A percentile compares a stretch with the other conserved stretches of the same genome.
Conservation (phyloP, 2,113 vertebrate genomes). For the Aegithalos caudatus region DNA sequence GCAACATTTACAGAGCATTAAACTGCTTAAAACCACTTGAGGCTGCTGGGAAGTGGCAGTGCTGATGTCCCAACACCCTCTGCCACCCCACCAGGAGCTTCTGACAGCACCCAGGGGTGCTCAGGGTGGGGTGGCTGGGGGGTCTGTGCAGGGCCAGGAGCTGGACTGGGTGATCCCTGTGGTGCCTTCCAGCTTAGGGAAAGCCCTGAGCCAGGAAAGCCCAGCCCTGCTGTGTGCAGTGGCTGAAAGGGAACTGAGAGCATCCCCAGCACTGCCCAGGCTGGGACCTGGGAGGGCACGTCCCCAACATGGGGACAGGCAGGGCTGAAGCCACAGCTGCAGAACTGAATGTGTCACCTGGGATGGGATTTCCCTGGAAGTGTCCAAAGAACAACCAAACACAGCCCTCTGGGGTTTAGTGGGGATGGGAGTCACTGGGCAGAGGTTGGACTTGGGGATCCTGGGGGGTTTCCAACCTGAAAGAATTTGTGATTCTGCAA, state of each 20-base stretch:
- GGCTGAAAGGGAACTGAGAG: background rate
- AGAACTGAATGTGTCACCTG: background rate
- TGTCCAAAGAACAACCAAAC: background rate
- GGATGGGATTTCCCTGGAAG: background rate
- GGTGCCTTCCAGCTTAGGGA: background rate
- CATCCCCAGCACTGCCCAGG: fast-evolving
- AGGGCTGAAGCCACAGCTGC: background rate
- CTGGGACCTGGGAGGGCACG: background rate
- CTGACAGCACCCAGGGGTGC: background rate
- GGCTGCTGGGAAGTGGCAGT: background rate
- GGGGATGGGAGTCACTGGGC: background rate
- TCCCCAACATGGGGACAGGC: background rate
- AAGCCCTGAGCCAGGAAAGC: too few relatives aligned
- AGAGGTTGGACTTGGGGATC: too few relatives aligned
- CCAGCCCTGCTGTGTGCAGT: too few relatives aligned
- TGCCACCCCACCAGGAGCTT: background rate
- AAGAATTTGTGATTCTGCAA: background rate
- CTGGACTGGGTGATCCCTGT: background rate
- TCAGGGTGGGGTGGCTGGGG: background rate
- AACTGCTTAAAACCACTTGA: background rate
- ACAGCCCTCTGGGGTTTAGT: background rate
- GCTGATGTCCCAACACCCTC: background rate
- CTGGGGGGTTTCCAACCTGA: background rate
- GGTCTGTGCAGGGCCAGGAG: background rate
- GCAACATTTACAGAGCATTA: background rate